These are phyloP conservation scores for Poicephalus gulielmi DNA, from an alignment of 2,113 vertebrate genomes.

Conservation along the genomic window DNA sequence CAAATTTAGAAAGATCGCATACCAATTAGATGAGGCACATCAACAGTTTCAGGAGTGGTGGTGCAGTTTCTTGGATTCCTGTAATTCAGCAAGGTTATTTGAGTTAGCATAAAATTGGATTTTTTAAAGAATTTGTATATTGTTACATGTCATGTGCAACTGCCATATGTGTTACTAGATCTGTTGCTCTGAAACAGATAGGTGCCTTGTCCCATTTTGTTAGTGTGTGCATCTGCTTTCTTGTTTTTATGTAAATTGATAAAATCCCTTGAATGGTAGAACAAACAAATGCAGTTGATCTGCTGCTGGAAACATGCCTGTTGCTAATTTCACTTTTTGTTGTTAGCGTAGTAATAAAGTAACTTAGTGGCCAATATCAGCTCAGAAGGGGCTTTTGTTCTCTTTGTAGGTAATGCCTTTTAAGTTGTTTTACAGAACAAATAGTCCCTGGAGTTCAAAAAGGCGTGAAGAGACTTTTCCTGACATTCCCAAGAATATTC, in stretches of 20 bases:
- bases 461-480: not conserved
- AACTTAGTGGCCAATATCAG: not conserved
- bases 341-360: not conserved
- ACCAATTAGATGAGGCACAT: not conserved
- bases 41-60: constrained; percentile 16
- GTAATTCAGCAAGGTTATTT: not conserved
- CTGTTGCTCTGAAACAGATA: not conserved
- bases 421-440: not conserved
- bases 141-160: not conserved
- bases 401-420: not conserved
- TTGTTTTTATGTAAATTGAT: not conserved
- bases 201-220: not conserved
- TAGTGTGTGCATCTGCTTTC: not conserved
- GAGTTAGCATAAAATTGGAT: not conserved
- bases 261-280: not conserved
- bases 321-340: not conserved
- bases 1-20: not conserved
- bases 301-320: not conserved
- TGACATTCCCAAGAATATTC: not conserved
- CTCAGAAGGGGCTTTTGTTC: not conserved
- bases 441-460: not conserved
- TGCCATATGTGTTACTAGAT: not conserved
- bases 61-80: not conserved
- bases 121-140: not conserved
- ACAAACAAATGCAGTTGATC: not conserved